Conservation (phyloP, 2,797 vertebrate genomes). For the Kryptopterus vitreolus region DNA sequence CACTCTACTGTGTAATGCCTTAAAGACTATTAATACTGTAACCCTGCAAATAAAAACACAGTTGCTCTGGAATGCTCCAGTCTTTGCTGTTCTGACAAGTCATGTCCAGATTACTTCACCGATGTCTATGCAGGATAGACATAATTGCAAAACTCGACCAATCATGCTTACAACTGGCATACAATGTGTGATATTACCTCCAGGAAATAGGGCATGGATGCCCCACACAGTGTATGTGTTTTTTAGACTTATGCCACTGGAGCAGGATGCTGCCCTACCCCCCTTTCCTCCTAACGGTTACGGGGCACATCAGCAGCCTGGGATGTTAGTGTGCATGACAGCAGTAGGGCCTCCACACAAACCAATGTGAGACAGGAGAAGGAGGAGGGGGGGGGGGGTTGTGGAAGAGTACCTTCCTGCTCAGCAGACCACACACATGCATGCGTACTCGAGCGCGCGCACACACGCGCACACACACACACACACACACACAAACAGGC, state of each 20-base stretch:
- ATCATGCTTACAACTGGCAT: constrained; percentile 2
- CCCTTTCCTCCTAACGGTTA: constrained; percentile 56
- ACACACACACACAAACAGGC: constrained; percentile 36
- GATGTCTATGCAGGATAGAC: neutral
- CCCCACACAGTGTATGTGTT: constrained; percentile 29
- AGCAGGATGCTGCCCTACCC: constrained; percentile 45
- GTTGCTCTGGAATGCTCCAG: neutral
- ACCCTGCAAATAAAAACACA: neutral
- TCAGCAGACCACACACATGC: constrained; percentile 36
- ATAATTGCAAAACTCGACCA: neutral
- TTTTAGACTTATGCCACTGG: constrained; percentile 39
- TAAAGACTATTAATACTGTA: neutral
- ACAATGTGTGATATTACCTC: constrained; percentile 43
- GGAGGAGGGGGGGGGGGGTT: constrained; percentile 54
- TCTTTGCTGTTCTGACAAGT: neutral
- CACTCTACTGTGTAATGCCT: neutral
- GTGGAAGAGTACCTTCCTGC: constrained; percentile 42
- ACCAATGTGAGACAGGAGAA: constrained; percentile 59
- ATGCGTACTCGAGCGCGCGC: constrained; percentile 40
- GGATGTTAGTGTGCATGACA: constrained; percentile 69
- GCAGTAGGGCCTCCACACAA: constrained; percentile 55
- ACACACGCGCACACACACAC: constrained; percentile 46
- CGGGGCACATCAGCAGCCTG: constrained; percentile 68
- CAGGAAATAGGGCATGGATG: constrained; percentile 53
- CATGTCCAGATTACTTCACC: neutral